Evolutionary conservation across 2,797 vertebrate genomes (phyloP), one percentile per base, ranked within the genome.

Genomic region (Oceanodroma leucorhoa): DNA sequence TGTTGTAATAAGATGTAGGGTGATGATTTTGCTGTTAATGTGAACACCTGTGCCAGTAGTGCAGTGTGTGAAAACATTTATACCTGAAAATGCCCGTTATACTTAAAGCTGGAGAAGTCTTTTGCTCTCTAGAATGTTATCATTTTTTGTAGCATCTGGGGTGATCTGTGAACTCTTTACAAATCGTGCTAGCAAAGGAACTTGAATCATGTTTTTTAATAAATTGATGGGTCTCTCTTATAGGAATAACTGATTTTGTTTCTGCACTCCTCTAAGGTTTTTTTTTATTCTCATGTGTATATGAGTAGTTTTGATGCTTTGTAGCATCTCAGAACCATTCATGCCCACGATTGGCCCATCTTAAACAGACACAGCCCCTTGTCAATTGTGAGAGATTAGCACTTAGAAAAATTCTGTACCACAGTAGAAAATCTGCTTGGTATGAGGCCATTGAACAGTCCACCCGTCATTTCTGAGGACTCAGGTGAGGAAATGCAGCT

Each of bases 131-230:
- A 14, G 27, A 83, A 24, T 32, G 14, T 7, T 22, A 15, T 36
- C 3, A 8, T 22, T 76, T 81, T 71, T 70, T 55, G 14, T 65
- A 71, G 26, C 43, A 12, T 64, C 18, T 81, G 45, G 36, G 11
- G 14, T 86, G 48, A 57, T 81, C 69, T 41, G 12, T 82, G 55
- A 69, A 17, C 29, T 24, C 16, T 82, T 91, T 20, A 27, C 45
- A 61, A 58, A 16, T n/a, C 16, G 4, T 19, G 11, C 43, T 40
- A 53, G 48, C 38, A 72, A 53, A 84, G 41, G 48, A 89, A 60
- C 38, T 36, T 0, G 2, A 80, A n/a, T 38, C 1, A 0, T 32
- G 2, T 22, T 32, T 71, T 84, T 77, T 61, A 65, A 32, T 62
- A n/a, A 71, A 66, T 32, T 9, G 18, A 3, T 46, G 53, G 2